Conservation (phyloP, 2,797 vertebrate species). For the Erethizon dorsatum region DNA sequence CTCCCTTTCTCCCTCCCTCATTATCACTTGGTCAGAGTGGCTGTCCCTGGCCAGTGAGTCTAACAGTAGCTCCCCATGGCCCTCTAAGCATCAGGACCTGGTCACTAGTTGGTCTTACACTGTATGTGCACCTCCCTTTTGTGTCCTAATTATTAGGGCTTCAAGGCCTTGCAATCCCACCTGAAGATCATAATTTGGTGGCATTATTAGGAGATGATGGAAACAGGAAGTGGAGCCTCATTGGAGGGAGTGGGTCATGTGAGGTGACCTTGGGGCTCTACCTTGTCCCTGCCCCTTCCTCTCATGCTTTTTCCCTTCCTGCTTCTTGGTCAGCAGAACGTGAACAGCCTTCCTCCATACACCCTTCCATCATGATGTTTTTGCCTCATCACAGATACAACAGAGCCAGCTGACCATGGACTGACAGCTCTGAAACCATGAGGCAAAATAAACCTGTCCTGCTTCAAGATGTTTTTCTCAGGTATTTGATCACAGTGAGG, state of each 20-base stretch:
- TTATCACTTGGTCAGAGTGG: not conserved
- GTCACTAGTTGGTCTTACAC: not conserved
- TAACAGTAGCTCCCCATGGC: not conserved
- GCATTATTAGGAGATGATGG: not conserved
- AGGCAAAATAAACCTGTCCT: not conserved
- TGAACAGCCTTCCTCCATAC: not conserved
- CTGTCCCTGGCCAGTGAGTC: no score
- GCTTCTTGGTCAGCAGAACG: not conserved
- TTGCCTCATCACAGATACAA: not conserved
- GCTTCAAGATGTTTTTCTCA: not conserved
- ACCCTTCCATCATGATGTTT: not conserved
- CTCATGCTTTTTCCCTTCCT: not conserved
- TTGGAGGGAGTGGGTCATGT: not conserved
- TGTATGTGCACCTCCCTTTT: fast-evolving
- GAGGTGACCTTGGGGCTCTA: not conserved
- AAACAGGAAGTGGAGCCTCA: not conserved
- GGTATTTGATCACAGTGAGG: not conserved
- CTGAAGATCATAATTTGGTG: not conserved
- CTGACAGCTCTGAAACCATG: not conserved
- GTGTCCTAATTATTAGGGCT: not conserved
- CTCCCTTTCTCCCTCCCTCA: not conserved
- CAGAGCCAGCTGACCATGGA: not conserved
- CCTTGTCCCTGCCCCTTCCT: not conserved
- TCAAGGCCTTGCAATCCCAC: not conserved
- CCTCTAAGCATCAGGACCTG: fast-evolving